Conservation (phyloP, 2,888 invertebrate species). For the Drosophila setosimentum region DNA sequence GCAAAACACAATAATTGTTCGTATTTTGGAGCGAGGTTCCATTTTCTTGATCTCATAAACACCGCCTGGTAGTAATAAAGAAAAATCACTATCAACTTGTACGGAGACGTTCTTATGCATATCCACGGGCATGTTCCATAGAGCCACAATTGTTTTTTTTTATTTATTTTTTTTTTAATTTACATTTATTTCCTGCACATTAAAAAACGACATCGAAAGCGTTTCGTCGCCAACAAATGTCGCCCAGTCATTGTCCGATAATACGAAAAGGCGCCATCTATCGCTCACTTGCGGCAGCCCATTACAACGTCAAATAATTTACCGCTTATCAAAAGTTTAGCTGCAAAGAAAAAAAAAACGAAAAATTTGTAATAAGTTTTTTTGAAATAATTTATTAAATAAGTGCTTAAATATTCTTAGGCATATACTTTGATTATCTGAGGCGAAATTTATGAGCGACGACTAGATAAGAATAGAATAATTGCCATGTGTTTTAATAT, state of each 20-base stretch:
- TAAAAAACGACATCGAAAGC: slow-evolving; percentile 6
- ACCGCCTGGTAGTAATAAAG: slow-evolving; percentile 91
- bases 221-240: slow-evolving; percentile 15
- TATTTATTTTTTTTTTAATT: slow-evolving; percentile 1
- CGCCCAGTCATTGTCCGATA: slow-evolving; percentile 47
- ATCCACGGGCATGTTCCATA: slow-evolving; percentile 84
- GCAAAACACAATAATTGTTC: slow-evolving; percentile 93
- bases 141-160: slow-evolving; percentile 27
- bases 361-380: slow-evolving; percentile 4
- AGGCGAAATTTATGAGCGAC: slow-evolving; percentile 5
- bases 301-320: neutral
- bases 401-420: neutral
- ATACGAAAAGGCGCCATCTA: slow-evolving; percentile 16
- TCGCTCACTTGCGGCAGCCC: slow-evolving; percentile 13
- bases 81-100: slow-evolving; percentile 94
- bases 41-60: slow-evolving; percentile 93
- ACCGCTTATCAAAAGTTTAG: neutral
- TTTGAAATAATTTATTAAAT: neutral
- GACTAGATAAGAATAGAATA: neutral
- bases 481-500: neutral
- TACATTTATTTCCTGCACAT: slow-evolving; percentile 1
- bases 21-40: slow-evolving; percentile 93
- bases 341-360: slow-evolving; percentile 25
- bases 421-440: neutral
- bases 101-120: slow-evolving; percentile 92